Evolutionary conservation across 2,797 vertebrate species (phyloP).

Genomic region (Apogon talboti): DNA sequence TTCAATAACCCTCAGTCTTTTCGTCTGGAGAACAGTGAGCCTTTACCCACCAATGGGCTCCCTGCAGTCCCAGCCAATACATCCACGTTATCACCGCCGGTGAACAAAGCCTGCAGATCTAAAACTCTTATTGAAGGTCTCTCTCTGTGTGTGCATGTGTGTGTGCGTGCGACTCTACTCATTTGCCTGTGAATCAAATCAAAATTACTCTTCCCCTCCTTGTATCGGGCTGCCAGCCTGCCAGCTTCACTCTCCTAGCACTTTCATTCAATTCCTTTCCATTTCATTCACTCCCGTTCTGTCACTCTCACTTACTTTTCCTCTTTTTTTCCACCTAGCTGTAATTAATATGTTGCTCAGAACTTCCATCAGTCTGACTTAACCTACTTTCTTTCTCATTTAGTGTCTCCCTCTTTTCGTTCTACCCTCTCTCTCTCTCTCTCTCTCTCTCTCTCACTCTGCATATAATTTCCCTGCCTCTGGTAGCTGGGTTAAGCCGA

Average conservation of each 20-base stretch:
- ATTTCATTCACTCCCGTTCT: conserved; percentile 53
- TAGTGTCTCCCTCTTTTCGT: conserved; percentile 7
- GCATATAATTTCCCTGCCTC: conserved; percentile 50
- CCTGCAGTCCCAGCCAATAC: conserved; percentile 42
- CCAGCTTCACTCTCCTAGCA: conserved; percentile 46
- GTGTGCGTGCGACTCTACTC: conserved; percentile 25
- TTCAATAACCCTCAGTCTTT: neutral
- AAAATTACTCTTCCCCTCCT: conserved; percentile 61
- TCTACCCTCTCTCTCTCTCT: conserved; percentile 1
- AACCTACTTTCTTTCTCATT: conserved; percentile 79
- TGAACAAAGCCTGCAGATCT: conserved; percentile 58
- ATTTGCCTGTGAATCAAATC: conserved; percentile 70
- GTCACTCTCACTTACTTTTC: conserved; percentile 56
- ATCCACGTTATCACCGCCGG: conserved; percentile 43
- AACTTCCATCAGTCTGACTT: conserved; percentile 78
- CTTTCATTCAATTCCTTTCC: conserved; percentile 66
- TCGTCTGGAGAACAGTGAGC: conserved; percentile 16
- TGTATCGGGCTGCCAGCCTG: conserved; percentile 32
- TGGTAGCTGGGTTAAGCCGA: conserved; percentile 62
- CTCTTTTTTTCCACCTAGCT: conserved; percentile 56
- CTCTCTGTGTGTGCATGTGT: conserved; percentile 5
- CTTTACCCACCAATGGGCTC: conserved; percentile 32
- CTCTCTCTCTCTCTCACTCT: conserved; percentile 15
- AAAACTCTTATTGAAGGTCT: conserved; percentile 48
- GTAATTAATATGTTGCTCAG: conserved; percentile 80